Conservation (phyloP, 2,797 vertebrate genomes). For the Erethizon dorsatum region DNA sequence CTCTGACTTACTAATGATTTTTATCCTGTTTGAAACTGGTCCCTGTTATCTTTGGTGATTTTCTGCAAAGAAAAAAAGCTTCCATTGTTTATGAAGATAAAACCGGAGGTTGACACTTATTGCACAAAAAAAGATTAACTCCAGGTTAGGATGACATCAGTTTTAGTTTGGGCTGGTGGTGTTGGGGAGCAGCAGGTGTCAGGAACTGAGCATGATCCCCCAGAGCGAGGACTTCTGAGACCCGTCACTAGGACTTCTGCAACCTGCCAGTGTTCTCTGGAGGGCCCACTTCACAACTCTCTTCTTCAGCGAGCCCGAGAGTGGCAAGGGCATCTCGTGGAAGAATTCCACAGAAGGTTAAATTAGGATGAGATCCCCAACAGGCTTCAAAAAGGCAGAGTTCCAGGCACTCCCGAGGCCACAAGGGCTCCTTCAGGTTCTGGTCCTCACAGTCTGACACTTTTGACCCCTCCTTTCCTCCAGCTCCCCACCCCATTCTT, state of each 20-base stretch:
- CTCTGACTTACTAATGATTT: constrained; percentile 54
- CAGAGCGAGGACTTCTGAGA: neutral
- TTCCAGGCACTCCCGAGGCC: constrained; percentile 58
- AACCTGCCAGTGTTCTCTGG: neutral
- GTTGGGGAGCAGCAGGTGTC: neutral
- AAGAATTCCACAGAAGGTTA: constrained; percentile 74
- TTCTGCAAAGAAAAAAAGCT: constrained; percentile 61
- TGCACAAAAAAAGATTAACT: constrained; percentile 49
- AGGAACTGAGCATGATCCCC: neutral
- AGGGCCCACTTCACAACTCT: neutral
- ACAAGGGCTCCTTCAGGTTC: constrained; percentile 42
- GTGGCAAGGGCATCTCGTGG: constrained; percentile 57
- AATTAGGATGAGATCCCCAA: constrained; percentile 66
- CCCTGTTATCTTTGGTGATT: constrained; percentile 46
- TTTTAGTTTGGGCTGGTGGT: constrained; percentile 14
- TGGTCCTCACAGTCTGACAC: neutral
- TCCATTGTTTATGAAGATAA: constrained; percentile 60
- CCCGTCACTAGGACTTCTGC: neutral
- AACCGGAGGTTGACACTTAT: constrained; percentile 53
- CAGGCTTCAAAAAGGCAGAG: constrained; percentile 62
- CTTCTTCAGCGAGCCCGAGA: constrained; percentile 77
- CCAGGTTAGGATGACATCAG: neutral
- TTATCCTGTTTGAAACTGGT: constrained; percentile 64
- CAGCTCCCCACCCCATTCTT: constrained; percentile 4
- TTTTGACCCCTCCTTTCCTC: neutral